Conservation (phyloP, 2,888 invertebrate genomes). For the Brenthis ino region DNA sequence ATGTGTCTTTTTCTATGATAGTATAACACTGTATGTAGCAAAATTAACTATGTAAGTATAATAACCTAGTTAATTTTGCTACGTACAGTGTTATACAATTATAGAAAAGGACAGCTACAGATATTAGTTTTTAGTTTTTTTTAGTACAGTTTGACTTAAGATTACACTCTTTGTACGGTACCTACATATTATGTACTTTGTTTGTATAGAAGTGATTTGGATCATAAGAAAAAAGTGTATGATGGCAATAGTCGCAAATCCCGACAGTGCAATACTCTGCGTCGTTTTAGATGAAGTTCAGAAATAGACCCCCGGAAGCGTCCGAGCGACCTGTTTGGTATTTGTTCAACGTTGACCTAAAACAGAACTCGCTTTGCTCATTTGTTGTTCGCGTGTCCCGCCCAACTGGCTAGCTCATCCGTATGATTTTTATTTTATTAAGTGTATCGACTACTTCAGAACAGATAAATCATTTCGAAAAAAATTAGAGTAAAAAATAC, state of each 20-base stretch:
- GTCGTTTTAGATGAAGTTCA: constrained; percentile 75
- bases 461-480: too few species aligned
- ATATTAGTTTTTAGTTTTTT: too few species aligned
- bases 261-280: constrained; percentile 60
- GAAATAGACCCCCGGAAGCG: constrained; percentile 81
- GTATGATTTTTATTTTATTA: constrained; percentile 21
- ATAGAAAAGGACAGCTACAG: too few species aligned
- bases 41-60: too few species aligned
- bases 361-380: constrained; percentile 80
- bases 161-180: too few species aligned
- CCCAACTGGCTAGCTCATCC: constrained; percentile 30
- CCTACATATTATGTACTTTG: too few species aligned
- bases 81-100: too few species aligned
- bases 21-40: too few species aligned
- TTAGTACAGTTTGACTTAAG: too few species aligned
- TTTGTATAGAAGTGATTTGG: not conserved
- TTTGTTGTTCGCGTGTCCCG: constrained; percentile 66
- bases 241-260: constrained; percentile 58
- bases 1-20: too few species aligned
- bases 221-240: constrained; percentile 28
- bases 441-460: not conserved
- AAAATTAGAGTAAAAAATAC: too few species aligned
- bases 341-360: constrained; percentile 83
- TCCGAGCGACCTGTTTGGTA: constrained; percentile 81
- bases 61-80: too few species aligned